Evolutionary conservation across 2,113 vertebrate genomes (phyloP), one percentile per base, ranked within the genome.

Genomic region (Gambusia affinis): DNA sequence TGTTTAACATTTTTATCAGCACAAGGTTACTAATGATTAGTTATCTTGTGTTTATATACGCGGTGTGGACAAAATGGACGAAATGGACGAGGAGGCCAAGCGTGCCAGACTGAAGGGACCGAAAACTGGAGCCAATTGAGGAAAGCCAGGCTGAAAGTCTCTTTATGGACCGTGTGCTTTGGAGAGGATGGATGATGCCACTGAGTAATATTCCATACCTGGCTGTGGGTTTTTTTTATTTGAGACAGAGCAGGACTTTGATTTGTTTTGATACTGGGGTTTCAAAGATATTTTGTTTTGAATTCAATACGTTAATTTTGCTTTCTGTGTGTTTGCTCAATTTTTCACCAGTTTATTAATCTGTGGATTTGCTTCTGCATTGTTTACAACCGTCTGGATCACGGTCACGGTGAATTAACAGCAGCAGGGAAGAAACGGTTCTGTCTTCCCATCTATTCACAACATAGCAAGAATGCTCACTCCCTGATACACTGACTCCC

Each of bases 31-130:
- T 7, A 17, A 47, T 47, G 19, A 47, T 17, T 19, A 19, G 15
- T 19, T 19, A 47, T 47, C 15, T 47, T 57, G 7, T n/a, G 24
- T 57, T 57, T 54, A 24, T 7, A 54, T 54, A 57, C 44, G 2
- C 8, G 24, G 2, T 11, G 10, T 57, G 51, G 22, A 54, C 4
- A 6, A 17, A 6, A 92, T 98, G 87, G 96, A 98, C 54, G 96
- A 98, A 14, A 84, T 98, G 12, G 98, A 98, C 30, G 93, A 95
- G 28, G 96, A 98, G 80, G 96, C 93, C 8, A 96, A 92, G 81
- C 91, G 89, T 5, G 90, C 93, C 0, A 94, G 93, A 78, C 84
- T 90, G 15, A 91, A 64, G 63, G 87, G 67, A 22, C 67, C 94
- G 0, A 95, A 94, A 82, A 92, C 93, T 0, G 60, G 95, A 0